phyloP scores from a whole-genome alignment of 2,888 invertebrate species.

The Trichopoda pennipes region DNA sequence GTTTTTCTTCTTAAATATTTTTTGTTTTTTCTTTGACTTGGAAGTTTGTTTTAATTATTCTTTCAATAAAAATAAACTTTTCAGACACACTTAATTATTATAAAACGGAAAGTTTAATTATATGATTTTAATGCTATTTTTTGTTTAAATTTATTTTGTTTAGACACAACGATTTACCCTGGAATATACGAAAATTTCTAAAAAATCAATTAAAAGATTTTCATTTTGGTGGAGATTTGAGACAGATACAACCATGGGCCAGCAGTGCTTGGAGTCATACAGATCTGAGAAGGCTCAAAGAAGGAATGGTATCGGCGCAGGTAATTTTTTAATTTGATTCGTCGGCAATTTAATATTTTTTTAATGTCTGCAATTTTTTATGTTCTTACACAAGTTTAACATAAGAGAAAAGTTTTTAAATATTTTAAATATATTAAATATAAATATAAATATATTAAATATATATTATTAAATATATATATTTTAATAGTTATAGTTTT shows the following conservation, averaged over 20 bases:
- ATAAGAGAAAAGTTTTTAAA: too few species aligned
- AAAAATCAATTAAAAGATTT: conserved; percentile 84
- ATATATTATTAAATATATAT: too few species aligned
- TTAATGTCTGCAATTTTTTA: too few species aligned
- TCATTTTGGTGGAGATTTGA: conserved; percentile 85
- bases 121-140: not conserved
- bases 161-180: conserved; percentile 84
- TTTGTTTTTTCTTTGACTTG: not conserved
- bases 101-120: not conserved
- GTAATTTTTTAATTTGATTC: conserved; percentile 75
- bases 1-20: conserved; percentile 14
- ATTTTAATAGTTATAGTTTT: too few species aligned
- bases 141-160: not conserved
- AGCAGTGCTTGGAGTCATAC: conserved; percentile 90
- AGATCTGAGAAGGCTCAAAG: conserved; percentile 86
- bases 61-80: conserved; percentile 46
- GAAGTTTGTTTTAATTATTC: conserved; percentile 9
- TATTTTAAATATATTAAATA: too few species aligned
- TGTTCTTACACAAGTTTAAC: too few species aligned
- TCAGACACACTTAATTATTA: conserved; percentile 32
- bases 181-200: conserved; percentile 86
- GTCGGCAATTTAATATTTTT: too few species aligned
- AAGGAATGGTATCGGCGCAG: conserved; percentile 89
- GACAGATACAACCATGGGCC: conserved; percentile 88
- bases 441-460: too few species aligned